A percentile compares a stretch with the other conserved stretches of the same genome.
Evolutionary conservation across 2,797 vertebrate species (phyloP).

Genomic region (Clarias laeviceps): DNA sequence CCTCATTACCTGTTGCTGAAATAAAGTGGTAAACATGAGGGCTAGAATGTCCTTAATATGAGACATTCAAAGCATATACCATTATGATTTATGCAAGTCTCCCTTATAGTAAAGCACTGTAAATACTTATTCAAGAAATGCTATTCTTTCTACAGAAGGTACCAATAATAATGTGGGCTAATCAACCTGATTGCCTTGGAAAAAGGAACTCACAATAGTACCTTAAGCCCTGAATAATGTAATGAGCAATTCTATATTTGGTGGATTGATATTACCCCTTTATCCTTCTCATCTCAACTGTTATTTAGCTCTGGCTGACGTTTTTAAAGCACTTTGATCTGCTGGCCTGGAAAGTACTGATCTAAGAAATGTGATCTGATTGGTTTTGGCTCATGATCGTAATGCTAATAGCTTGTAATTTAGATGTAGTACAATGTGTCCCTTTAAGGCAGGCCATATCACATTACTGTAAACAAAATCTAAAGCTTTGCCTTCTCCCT

Average conservation of each 20-base stretch:
- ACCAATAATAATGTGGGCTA: not conserved
- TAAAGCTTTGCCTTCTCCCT: not conserved
- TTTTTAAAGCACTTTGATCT: not conserved
- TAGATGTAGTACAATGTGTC: constrained; percentile 2
- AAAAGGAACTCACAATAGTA: not conserved
- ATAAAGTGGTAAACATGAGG: not conserved
- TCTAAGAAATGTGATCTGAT: constrained; percentile 26
- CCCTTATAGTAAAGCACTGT: not conserved
- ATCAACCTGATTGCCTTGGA: not conserved
- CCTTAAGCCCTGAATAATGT: not conserved
- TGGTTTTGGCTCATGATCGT: constrained; percentile 15
- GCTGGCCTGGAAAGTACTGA: not conserved
- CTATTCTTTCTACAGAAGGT: not conserved
- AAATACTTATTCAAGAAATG: not conserved
- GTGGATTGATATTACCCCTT: constrained; percentile 5
- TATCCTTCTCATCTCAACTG: not conserved
- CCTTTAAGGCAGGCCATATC: not conserved
- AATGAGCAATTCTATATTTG: constrained; percentile 15
- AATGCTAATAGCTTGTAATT: constrained; percentile 25
- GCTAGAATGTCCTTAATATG: not conserved
- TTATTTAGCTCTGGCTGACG: not conserved
- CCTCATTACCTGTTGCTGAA: constrained; percentile 9
- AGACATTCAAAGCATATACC: not conserved
- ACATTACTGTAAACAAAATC: constrained; percentile 4
- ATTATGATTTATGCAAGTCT: too few relatives aligned